Conservation (phyloP, 2,888 invertebrate genomes). For the Terebella lapidaria region DNA sequence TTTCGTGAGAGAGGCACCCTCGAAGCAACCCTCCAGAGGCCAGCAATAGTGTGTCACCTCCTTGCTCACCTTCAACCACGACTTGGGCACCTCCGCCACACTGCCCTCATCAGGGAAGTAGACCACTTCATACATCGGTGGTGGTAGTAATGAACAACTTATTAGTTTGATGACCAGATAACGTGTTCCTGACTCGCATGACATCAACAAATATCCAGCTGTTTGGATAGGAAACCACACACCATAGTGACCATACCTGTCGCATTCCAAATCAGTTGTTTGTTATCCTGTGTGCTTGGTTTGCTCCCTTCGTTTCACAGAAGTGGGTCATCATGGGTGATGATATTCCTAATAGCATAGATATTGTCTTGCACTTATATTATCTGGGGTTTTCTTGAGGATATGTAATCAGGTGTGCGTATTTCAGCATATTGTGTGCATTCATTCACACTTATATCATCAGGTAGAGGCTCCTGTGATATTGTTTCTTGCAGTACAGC, state of each 20-base stretch:
- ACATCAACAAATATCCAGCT: no score
- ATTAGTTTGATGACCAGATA: no score
- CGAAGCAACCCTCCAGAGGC: no score
- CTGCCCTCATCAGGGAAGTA: neutral
- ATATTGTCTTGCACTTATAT: neutral
- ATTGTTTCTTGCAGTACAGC: neutral
- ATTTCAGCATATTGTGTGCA: neutral
- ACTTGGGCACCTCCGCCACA: neutral
- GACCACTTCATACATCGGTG: neutral
- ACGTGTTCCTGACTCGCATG: no score
- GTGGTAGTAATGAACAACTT: no score
- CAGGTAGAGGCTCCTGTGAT: slow-evolving; percentile 1
- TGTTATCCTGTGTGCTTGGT: no score
- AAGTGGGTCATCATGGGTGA: neutral
- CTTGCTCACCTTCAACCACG: neutral
- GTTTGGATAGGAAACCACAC: no score
- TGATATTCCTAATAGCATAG: neutral
- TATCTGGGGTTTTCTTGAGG: neutral
- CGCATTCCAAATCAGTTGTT: no score
- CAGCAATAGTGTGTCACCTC: no score
- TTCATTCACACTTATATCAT: neutral
- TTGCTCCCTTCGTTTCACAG: no score
- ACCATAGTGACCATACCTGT: no score
- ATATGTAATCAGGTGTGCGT: neutral
- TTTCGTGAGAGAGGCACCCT: no score